These are phyloP conservation scores for Chromobotia macracanthus DNA, from an alignment of 2,797 vertebrate genomes.

Conservation along the genomic window DNA sequence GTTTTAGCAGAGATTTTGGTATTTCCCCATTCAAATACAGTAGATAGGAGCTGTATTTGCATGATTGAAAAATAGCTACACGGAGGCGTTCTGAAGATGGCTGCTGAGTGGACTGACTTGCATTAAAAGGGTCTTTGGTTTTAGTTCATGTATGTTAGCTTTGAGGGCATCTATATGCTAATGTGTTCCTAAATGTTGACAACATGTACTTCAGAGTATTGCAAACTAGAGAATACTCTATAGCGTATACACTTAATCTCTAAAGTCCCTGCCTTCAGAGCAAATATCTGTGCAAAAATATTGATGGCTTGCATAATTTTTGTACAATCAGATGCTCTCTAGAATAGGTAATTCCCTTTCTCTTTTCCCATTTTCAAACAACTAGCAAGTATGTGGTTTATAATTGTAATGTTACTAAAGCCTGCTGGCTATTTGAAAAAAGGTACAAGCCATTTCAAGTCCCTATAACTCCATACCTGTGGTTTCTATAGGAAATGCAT, in stretches of 20 bases:
- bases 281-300: neutral
- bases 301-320: neutral
- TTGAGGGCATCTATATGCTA: neutral
- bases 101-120: constrained; percentile 1
- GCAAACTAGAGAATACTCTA: too few relatives aligned
- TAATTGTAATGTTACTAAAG: neutral
- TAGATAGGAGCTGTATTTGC: constrained; percentile 2
- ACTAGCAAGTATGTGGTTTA: neutral
- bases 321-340: neutral
- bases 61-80: constrained; percentile 8
- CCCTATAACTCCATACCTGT: neutral
- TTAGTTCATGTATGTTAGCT: neutral
- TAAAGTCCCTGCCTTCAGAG: neutral
- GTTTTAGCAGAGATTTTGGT: constrained; percentile 3
- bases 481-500: neutral
- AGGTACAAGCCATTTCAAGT: neutral
- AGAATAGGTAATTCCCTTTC: neutral
- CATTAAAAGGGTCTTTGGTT: neutral
- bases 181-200: neutral
- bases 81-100: neutral
- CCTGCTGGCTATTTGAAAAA: neutral
- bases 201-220: neutral
- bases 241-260: neutral
- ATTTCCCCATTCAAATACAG: neutral
- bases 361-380: too few relatives aligned